These are phyloP conservation scores for Nephrotoma appendiculata DNA, from an alignment of 2,888 invertebrate genomes.

Conservation along the genomic window DNA sequence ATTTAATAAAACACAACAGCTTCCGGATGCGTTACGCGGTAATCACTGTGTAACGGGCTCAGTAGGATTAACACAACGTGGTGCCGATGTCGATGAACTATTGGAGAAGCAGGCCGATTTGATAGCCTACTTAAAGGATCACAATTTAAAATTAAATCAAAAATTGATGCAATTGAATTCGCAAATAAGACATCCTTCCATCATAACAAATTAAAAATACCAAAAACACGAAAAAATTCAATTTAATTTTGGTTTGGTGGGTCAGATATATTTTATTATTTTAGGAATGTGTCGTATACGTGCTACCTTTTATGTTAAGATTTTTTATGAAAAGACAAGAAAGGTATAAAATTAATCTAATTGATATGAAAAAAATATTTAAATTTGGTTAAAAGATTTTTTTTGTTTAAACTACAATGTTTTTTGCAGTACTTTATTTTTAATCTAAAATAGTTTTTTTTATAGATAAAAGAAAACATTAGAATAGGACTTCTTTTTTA, in stretches of 20 bases:
- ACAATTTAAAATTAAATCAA: conserved; percentile 47
- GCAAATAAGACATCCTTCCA: conserved; percentile 27
- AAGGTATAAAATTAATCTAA: not conserved
- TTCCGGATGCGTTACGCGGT: conserved; percentile 48
- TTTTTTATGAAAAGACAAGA: not conserved
- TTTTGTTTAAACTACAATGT: not conserved
- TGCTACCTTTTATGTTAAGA: not conserved
- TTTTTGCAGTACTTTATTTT: not conserved
- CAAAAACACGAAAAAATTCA: not conserved
- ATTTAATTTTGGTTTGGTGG: not conserved
- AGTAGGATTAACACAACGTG: conserved; percentile 31
- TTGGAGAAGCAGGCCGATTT: conserved; percentile 57
- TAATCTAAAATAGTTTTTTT: not conserved
- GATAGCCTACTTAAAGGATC: conserved; percentile 50
- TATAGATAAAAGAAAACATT: not conserved
- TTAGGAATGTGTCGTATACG: not conserved
- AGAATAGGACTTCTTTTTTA: not conserved
- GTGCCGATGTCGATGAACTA: conserved; percentile 40
- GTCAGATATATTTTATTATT: not conserved
- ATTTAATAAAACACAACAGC: conserved; percentile 42
- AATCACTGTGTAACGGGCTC: conserved; percentile 22
- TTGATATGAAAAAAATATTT: not conserved
- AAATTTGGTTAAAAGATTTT: not conserved
- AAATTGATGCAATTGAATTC: conserved; percentile 45
- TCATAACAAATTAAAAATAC: not conserved